A percentile compares a stretch with the other conserved stretches of the same genome.
These are phyloP conservation scores for Leptoteleia sp. DNA, from an alignment of 1,140 invertebrate species.

Conservation along the genomic window DNA sequence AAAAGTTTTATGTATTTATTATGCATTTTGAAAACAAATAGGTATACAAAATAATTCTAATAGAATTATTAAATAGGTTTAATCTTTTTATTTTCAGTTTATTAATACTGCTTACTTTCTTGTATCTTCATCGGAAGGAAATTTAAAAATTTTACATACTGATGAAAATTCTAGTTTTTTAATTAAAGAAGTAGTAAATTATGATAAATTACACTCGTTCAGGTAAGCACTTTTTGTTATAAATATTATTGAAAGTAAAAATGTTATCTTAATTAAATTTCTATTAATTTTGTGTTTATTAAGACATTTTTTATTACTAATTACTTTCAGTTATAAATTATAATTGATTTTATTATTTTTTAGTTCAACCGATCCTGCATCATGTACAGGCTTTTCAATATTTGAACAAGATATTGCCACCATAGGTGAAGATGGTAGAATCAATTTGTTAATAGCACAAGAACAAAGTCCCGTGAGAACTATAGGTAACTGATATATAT, in stretches of 20 bases:
- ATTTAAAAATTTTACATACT: constrained; percentile 84
- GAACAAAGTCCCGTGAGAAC: constrained; percentile 83
- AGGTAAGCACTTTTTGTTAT: constrained; percentile 74
- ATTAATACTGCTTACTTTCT: constrained; percentile 84
- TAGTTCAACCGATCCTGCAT: constrained; percentile 78
- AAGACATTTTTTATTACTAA: too few species aligned
- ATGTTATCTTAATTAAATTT: too few species aligned
- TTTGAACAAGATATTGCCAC: constrained; percentile 88
- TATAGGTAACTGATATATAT: constrained; percentile 81
- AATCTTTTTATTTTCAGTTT: constrained; percentile 81
- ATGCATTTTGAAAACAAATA: too few species aligned
- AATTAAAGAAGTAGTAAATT: constrained; percentile 80
- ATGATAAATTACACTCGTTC: constrained; percentile 86
- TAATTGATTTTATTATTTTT: constrained; percentile 17
- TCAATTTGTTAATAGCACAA: constrained; percentile 86
- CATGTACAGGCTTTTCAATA: constrained; percentile 85
- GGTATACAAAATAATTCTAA: too few species aligned
- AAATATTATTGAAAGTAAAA: constrained; percentile 19
- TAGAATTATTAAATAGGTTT: too few species aligned
- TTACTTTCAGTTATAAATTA: background rate
- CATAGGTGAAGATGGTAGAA: constrained; percentile 91
- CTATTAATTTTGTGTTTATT: too few species aligned
- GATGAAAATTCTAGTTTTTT: constrained; percentile 80
- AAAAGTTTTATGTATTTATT: too few species aligned
- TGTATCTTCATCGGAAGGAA: constrained; percentile 84